phyloP scores from a whole-genome alignment of 2,888 invertebrate genomes.

The Sialis fuliginosa region DNA sequence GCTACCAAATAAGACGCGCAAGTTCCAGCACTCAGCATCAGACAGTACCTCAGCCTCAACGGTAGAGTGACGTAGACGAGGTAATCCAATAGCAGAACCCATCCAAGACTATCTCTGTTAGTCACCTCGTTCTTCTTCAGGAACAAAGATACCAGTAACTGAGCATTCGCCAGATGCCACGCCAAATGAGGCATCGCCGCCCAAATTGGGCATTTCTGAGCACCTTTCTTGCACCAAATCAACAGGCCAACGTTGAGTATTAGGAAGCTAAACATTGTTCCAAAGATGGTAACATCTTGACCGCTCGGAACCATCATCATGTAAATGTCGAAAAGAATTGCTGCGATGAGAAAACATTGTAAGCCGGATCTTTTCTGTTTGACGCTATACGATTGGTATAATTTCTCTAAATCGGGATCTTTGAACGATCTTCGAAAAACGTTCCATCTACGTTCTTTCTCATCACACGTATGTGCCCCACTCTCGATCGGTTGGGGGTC shows the following conservation, averaged over 20 bases:
- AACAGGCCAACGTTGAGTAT: conserved; percentile 22
- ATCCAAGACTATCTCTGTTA: conserved; percentile 48
- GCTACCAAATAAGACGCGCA: conserved; percentile 40
- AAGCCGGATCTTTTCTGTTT: conserved; percentile 54
- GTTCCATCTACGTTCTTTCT: conserved; percentile 23
- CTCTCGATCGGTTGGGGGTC: not conserved
- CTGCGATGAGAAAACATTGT: conserved; percentile 47
- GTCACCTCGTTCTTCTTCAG: conserved; percentile 37
- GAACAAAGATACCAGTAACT: conserved; percentile 41
- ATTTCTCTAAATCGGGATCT: conserved; percentile 43
- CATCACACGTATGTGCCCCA: conserved; percentile 18
- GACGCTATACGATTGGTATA: conserved; percentile 53
- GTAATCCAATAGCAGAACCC: conserved; percentile 54
- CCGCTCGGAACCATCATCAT: conserved; percentile 35
- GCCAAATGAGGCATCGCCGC: conserved; percentile 42
- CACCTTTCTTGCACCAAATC: conserved; percentile 20
- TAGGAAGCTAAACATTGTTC: conserved; percentile 22
- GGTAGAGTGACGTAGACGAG: conserved; percentile 58
- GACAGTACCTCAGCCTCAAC: conserved; percentile 42
- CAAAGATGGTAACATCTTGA: conserved; percentile 23
- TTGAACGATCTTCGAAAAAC: conserved; percentile 32
- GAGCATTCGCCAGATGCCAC: conserved; percentile 43
- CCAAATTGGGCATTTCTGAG: conserved; percentile 25
- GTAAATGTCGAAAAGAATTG: conserved; percentile 46
- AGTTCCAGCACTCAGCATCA: conserved; percentile 38